phyloP scores from a whole-genome alignment of 2,797 vertebrate genomes.

The Natrix natrix region DNA sequence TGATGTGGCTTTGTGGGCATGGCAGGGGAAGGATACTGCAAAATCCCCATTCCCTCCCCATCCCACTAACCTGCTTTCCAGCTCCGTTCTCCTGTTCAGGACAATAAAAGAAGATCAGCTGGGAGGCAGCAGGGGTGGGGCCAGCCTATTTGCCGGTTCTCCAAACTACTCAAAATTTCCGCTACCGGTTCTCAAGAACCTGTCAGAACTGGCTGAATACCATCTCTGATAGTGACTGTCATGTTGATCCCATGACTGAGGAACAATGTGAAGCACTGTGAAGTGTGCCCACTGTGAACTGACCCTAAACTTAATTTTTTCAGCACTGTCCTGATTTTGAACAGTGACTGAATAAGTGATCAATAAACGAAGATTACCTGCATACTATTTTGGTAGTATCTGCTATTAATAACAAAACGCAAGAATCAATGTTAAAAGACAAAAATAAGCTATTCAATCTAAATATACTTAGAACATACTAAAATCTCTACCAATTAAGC shows the following conservation, averaged over 20 bases:
- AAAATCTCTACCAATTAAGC: not conserved
- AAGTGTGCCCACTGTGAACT: not conserved
- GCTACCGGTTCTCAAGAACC: too few relatives aligned
- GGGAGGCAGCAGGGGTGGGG: too few relatives aligned
- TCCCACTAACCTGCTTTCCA: too few relatives aligned
- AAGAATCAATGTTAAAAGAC: not conserved
- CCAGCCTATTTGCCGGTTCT: too few relatives aligned
- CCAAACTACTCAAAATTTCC: too few relatives aligned
- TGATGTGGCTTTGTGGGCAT: too few relatives aligned
- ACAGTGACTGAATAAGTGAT: not conserved
- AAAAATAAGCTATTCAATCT: not conserved
- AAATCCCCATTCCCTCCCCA: too few relatives aligned
- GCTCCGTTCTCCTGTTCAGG: too few relatives aligned
- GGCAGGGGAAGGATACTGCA: too few relatives aligned
- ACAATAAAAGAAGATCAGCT: too few relatives aligned
- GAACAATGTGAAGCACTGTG: not conserved
- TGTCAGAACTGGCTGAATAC: too few relatives aligned
- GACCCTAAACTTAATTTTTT: not conserved
- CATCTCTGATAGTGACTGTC: not conserved
- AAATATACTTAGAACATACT: not conserved
- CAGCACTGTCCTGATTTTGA: not conserved
- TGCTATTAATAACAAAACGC: not conserved
- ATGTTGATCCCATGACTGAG: not conserved
- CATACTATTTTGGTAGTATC: not conserved
- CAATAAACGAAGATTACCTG: not conserved